Conservation (phyloP, 2,113 vertebrate genomes). For the Tapirus terrestris region DNA sequence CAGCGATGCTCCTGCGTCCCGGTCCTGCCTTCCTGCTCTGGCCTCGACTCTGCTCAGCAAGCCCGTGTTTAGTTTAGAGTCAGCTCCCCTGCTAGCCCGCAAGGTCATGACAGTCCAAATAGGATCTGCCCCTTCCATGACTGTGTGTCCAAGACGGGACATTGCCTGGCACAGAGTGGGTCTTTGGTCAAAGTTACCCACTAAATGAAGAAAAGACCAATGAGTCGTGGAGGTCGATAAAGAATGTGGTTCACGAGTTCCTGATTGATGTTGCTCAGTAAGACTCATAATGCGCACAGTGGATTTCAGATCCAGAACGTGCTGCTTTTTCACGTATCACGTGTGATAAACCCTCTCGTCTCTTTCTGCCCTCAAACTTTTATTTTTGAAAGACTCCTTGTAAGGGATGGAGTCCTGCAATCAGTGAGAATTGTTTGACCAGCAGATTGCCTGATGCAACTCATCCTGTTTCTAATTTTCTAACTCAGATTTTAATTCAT, state of each 20-base stretch:
- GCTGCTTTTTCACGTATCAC: neutral
- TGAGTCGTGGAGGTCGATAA: neutral
- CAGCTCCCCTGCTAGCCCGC: neutral
- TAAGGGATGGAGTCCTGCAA: neutral
- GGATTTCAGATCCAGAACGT: too few relatives aligned
- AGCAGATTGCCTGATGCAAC: fast-evolving
- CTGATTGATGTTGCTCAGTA: neutral
- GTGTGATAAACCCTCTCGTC: too few relatives aligned
- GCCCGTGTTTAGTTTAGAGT: fast-evolving
- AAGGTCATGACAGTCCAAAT: fast-evolving
- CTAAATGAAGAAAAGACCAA: neutral
- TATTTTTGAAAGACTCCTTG: neutral
- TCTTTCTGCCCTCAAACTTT: neutral
- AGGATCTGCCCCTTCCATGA: too few relatives aligned
- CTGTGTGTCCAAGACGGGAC: too few relatives aligned
- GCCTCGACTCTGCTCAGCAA: neutral
- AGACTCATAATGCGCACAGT: neutral
- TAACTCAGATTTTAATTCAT: neutral
- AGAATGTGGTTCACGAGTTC: neutral
- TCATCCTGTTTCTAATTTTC: neutral
- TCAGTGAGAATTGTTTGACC: too few relatives aligned
- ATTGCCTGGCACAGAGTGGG: neutral
- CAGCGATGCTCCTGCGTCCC: neutral
- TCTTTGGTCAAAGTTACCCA: too few relatives aligned
- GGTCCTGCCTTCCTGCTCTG: too few relatives aligned